Conservation (phyloP, 2,888 invertebrate species). For the Micoletzkya japonica region DNA sequence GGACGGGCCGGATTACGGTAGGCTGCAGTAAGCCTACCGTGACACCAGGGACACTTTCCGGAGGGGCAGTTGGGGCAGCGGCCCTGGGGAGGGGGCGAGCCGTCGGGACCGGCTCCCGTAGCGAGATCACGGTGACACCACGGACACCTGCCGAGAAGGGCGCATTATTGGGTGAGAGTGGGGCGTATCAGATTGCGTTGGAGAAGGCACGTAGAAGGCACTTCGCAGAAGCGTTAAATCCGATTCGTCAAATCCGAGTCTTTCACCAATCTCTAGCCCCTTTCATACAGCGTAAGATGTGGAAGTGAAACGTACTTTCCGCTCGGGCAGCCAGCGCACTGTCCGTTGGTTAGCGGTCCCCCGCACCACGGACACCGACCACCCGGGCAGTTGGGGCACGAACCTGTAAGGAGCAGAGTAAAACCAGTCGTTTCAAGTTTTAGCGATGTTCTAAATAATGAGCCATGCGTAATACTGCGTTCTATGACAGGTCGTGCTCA, state of each 20-base stretch:
- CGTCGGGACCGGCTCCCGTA: conserved; percentile 24
- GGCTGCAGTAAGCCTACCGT: not conserved
- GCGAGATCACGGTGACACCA: conserved; percentile 28
- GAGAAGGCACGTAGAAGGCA: too few relatives aligned
- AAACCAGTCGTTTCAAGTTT: not conserved
- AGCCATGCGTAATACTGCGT: too few relatives aligned
- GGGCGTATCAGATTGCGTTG: too few relatives aligned
- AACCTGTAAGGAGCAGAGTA: not conserved
- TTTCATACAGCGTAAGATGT: too few relatives aligned
- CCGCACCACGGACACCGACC: conserved; percentile 10
- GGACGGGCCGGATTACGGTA: not conserved
- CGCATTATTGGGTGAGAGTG: too few relatives aligned
- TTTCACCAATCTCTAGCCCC: too few relatives aligned
- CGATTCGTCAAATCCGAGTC: too few relatives aligned
- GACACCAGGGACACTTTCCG: conserved; percentile 27
- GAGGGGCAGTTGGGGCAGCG: conserved; percentile 26
- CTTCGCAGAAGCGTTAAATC: too few relatives aligned
- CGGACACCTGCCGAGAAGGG: conserved; percentile 9
- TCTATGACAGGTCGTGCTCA: too few relatives aligned
- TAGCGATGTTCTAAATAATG: too few relatives aligned
- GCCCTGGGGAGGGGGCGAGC: conserved; percentile 11
- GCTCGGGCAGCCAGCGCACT: conserved; percentile 22
- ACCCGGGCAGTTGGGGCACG: not conserved
- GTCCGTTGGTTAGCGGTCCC: not conserved
- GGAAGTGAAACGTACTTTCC: conserved; percentile 9